Evolutionary conservation across 2,888 invertebrate genomes (phyloP), one percentile per base, ranked within the genome.

Genomic region (Selenia dentaria): DNA sequence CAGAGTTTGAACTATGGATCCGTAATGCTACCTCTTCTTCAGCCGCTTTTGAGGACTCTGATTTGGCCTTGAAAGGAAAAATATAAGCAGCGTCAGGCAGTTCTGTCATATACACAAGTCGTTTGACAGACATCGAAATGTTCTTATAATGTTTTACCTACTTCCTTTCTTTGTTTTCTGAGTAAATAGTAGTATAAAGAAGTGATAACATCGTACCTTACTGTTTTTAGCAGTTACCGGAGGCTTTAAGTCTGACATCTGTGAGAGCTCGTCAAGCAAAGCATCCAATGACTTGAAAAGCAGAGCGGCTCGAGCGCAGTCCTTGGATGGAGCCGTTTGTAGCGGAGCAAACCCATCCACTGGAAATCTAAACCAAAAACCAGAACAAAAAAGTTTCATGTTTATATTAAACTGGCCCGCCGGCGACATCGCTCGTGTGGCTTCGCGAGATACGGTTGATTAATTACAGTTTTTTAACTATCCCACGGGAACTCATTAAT

Each of bases 331-430:
- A 1, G 91, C 72, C 0, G 79, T 83, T 83, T 96, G 95, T 0
- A 96, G 74, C 0, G 96, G 92, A n/a, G 89, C 81, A 69, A 90
- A 96, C 0, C 93, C 94, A 1, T 91, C 83, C 2, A 95, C 83
- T 0, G 95, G 95, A 72, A 94, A 95, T 29, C 93, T 93, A 53
- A 12, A n/a, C n/a, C n/a, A n/a, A n/a, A n/a, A n/a, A n/a, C n/a
- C n/a, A n/a, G n/a, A n/a, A n/a, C n/a, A n/a, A n/a, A n/a, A n/a
- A n/a, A n/a, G n/a, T n/a, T n/a, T n/a, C n/a, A n/a, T n/a, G n/a
- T n/a, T n/a, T n/a, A n/a, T n/a, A n/a, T n/a, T n/a, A n/a, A n/a
- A n/a, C n/a, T n/a, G n/a, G n/a, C n/a, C n/a, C n/a, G n/a, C n/a
- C n/a, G n/a, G n/a, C n/a, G n/a, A n/a, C n/a, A n/a, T n/a, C n/a